Evolutionary conservation across 2,888 invertebrate species (phyloP).

Genomic region (Rhorus exstirpatorius): DNA sequence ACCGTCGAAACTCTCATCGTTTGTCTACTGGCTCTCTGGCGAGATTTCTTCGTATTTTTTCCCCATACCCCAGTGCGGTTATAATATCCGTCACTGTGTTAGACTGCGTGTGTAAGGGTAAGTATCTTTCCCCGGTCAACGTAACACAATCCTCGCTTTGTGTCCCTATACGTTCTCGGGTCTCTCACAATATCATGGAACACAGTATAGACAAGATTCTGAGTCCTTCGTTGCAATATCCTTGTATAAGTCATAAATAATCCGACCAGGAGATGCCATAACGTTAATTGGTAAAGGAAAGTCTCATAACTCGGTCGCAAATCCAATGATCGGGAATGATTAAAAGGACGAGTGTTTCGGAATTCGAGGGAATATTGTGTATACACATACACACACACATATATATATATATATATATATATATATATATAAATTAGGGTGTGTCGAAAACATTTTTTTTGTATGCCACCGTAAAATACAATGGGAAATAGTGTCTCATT

Average conservation of each 20-base stretch:
- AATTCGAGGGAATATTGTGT: constrained; percentile 31
- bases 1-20: constrained; percentile 59
- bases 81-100: constrained; percentile 41
- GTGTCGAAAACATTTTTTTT: too few species aligned
- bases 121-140: constrained; percentile 61
- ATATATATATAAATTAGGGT: too few species aligned
- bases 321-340: constrained; percentile 66
- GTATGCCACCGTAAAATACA: too few species aligned
- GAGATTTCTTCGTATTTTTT: constrained; percentile 54
- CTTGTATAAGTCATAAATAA: constrained; percentile 64
- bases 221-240: constrained; percentile 45
- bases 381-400: too few species aligned
- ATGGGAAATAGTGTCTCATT: too few species aligned
- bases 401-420: too few species aligned
- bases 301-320: constrained; percentile 63
- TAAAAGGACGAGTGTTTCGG: constrained; percentile 63
- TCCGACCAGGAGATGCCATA: constrained; percentile 49
- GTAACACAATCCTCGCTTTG: constrained; percentile 37
- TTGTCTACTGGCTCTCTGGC: constrained; percentile 62
- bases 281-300: constrained; percentile 68
- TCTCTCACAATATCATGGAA: constrained; percentile 58
- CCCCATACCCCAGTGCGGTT: constrained; percentile 47
- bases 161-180: constrained; percentile 41
- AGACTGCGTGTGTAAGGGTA: constrained; percentile 10
- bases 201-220: constrained; percentile 17